Base-by-base conservation (phyloP, 2,113 vertebrate genomes). In the Phodopus roborovskii region DNA sequence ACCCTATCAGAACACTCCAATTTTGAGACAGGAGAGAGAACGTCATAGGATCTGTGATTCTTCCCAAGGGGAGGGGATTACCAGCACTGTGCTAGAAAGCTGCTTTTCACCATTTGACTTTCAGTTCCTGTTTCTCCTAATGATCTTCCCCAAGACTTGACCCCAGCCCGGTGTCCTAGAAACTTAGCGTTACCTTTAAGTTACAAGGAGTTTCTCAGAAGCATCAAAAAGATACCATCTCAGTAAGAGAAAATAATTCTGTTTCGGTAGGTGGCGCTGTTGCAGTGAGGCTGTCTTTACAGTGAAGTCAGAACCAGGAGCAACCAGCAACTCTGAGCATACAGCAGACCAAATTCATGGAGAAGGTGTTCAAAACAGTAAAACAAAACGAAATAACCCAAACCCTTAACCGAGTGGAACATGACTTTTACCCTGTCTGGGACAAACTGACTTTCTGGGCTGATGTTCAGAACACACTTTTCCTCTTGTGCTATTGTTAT, bases 181-280 rank as follows among this genome's bases (percentile, higher is more conserved):
- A 66, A 24, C 50, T 83, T 66, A 88, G 45, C 22, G 22, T 75
- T 87, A 88, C 68, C 36, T 30, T 50, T 82, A 79, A 82, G 17
- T 89, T 75, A 84, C n/a, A 12, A 36, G 45, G 33, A 33, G 17
- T 82, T 91, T 64, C 45, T 64, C 45, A 16, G 92, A 97, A 48
- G 16, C 33, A 53, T 85, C 77, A 56, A 93, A 36, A 93, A 36
- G 82, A 81, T 53, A 73, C 50, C 70, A 81, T 87, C 68, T 24
- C 39, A 58, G 36, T 22, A 28, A 60, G 30, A 93, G 74, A 60
- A 87, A 93, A 74, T 15, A 1, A 4, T 66, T 79, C 19, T 50
- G 84, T 56, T 96, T 71, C 98, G 97, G 97, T 90, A 98, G 98
- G 93, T 98, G 98, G 98, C 97, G 70, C 96, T 97, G 93, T 98